A percentile compares a stretch with the other conserved stretches of the same genome.
Conservation (phyloP, 1,140 invertebrate species). For the Tribolium castaneum region DNA sequence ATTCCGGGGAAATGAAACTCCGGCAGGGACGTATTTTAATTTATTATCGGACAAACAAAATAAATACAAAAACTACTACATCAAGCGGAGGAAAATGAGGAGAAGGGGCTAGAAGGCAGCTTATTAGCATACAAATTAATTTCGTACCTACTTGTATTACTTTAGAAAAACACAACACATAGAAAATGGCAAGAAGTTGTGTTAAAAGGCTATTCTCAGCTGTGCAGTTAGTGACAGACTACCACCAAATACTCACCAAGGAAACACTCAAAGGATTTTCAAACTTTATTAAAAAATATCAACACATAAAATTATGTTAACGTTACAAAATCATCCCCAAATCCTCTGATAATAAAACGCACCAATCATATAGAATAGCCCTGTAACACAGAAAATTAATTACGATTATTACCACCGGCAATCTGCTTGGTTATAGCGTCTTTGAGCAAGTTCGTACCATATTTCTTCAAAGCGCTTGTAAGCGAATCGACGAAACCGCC, state of each 20-base stretch:
- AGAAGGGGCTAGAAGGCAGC: neutral
- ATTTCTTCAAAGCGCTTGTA: conserved; percentile 42
- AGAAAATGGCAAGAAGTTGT: neutral
- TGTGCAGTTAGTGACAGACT: conserved; percentile 30
- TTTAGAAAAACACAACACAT: neutral
- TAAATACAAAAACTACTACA: conserved; percentile 14
- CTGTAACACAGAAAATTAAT: conserved; percentile 47
- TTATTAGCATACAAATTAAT: conserved; percentile 3
- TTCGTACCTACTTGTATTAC: neutral
- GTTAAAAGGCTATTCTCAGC: conserved; percentile 29
- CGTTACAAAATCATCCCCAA: conserved; percentile 15
- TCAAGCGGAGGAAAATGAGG: neutral
- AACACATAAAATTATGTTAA: conserved; percentile 4
- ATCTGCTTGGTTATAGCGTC: conserved; percentile 42
- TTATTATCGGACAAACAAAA: conserved; percentile 6
- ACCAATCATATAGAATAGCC: conserved; percentile 51
- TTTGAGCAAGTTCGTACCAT: conserved; percentile 52
- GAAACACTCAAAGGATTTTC: neutral
- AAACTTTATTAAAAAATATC: conserved; percentile 28
- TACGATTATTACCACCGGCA: conserved; percentile 14
- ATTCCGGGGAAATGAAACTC: conserved; percentile 20
- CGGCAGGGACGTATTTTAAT: neutral
- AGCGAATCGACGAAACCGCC: conserved; percentile 47
- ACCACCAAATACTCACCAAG: conserved; percentile 43
- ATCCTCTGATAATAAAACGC: conserved; percentile 48